Evolutionary conservation across 2,797 vertebrate genomes (phyloP).

Genomic region (Anas flavirostris): DNA sequence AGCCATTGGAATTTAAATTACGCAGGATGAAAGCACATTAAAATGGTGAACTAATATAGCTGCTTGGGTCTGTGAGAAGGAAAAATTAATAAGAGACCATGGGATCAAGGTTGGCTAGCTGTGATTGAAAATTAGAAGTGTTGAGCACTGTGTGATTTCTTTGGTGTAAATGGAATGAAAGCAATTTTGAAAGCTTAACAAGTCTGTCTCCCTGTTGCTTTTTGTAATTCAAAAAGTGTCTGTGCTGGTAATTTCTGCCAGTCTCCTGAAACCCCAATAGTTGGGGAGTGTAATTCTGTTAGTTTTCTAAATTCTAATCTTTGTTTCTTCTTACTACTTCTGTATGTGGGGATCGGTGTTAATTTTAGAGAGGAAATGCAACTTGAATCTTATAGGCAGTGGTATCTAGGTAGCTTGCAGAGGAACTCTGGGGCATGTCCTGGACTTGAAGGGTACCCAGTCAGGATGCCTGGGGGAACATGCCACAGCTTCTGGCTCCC

Average conservation of each 20-base stretch:
- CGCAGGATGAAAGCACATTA: neutral
- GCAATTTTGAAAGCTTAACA: slow-evolving; percentile 41
- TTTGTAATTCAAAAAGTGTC: slow-evolving; percentile 39
- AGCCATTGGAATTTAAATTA: neutral
- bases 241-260: neutral
- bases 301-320: slow-evolving; percentile 8
- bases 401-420: neutral
- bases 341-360: neutral
- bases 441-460: neutral
- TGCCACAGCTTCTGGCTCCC: neutral
- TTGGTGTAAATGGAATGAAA: slow-evolving; percentile 35
- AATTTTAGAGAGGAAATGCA: neutral
- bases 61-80: neutral
- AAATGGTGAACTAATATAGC: neutral
- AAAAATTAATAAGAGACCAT: slow-evolving; percentile 32
- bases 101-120: neutral
- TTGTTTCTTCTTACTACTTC: neutral
- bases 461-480: neutral
- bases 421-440: neutral
- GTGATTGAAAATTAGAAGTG: slow-evolving; percentile 47
- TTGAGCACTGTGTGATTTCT: slow-evolving; percentile 48
- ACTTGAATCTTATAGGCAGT: neutral
- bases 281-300: neutral
- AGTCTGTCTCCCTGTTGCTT: slow-evolving; percentile 9
- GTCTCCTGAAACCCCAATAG: neutral